Conservation (phyloP, 1,140 invertebrate genomes). For the Tachypleus tridentatus region DNA sequence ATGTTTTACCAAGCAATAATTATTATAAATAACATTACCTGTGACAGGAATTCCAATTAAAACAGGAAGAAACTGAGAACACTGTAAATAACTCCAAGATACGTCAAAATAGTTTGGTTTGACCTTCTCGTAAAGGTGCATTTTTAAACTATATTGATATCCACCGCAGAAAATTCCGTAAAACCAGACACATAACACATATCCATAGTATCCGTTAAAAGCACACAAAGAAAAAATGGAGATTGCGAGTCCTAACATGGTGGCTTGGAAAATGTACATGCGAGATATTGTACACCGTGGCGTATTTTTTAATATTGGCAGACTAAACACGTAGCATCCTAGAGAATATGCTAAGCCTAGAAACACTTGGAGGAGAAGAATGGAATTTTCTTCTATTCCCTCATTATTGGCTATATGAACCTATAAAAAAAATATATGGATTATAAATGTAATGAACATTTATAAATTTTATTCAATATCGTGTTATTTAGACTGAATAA, state of each 20-base stretch:
- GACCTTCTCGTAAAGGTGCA: conserved; percentile 76
- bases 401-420: conserved; percentile 6
- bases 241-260: conserved; percentile 59
- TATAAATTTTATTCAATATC: too few species aligned
- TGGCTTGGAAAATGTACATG: conserved; percentile 71
- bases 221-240: conserved; percentile 57
- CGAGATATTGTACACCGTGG: conserved; percentile 69
- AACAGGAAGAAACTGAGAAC: conserved; percentile 71
- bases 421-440: conserved; percentile 1
- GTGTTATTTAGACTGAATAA: too few species aligned
- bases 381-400: conserved; percentile 8
- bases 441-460: neutral
- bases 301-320: conserved; percentile 58
- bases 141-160: conserved; percentile 65
- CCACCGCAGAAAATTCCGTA: conserved; percentile 41
- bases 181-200: conserved; percentile 56
- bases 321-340: conserved; percentile 61
- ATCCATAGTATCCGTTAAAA: conserved; percentile 61
- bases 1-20: too few species aligned
- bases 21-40: conserved; percentile 39
- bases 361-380: conserved; percentile 13
- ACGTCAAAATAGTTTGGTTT: conserved; percentile 69
- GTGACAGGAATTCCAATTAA: conserved; percentile 70
- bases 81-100: conserved; percentile 83
- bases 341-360: conserved; percentile 64